Evolutionary conservation across 2,888 invertebrate genomes (phyloP), one percentile per base, ranked within the genome.

Genomic region (Ditylenchus weischeri): DNA sequence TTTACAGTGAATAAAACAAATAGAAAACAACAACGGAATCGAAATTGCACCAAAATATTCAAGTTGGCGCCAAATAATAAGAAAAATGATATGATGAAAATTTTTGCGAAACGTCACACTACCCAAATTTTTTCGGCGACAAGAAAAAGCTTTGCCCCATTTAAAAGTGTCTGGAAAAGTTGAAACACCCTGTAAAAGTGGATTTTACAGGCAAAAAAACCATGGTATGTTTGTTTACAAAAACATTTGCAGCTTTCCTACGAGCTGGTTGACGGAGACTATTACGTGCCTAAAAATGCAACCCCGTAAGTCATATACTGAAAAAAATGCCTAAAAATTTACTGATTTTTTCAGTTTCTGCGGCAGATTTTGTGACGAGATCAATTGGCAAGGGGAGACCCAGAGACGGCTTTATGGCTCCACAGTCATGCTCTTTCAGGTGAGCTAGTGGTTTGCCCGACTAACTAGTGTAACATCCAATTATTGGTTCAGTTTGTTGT

Each of bases 371-470:
- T 82, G 82, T 68, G 81, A 80, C 64, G 82, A 82, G 62, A 75
- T 78, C 13, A 78, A 89, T 54, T 96, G 96, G 95, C 92, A 93
- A 0, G 77, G 76, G 29, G 91, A 92, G 79, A 87, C 88, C 61
- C 88, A 90, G 78, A 87, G 92, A 57, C 86, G 87, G 81, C 85
- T 87, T 64, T 96, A 93, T 84, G 92, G 93, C 23, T 76, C 78
- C 6, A 77, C 77, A 19, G 81, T 81, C 10, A 81, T 81, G 81
- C 65, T 81, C 11, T 69, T 80, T 19, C 79, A 78, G 72, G 77
- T 78, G 18, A 21, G 23, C 23, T 18, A 13, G 1, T 54, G n/a
- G 54, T 54, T 54, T 54, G 29, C 29, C 29, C 11, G 54, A 21
- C 7, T 54, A n/a, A 19, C n/a, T 23, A 15, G 29, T 54, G 21